Evolutionary conservation across 2,888 invertebrate genomes (phyloP), one percentile per base, ranked within the genome.

Genomic region (Hypomecis punctinalis): DNA sequence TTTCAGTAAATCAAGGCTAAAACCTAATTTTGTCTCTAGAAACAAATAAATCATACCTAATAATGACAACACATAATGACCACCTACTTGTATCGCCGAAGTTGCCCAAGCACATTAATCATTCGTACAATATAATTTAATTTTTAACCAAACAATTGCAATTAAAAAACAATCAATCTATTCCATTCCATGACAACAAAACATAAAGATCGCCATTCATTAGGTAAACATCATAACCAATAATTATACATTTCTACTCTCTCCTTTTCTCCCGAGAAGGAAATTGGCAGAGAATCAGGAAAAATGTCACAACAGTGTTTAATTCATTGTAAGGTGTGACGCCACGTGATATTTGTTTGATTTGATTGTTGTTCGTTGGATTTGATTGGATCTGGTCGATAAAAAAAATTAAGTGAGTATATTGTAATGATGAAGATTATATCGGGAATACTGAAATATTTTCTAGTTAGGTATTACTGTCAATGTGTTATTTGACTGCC

Each of bases 201-300:
- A 69, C 79, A 72, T 83, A 81, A 83, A 74, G 66, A 66, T 67
- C 63, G 66, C 66, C 56, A 35, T 75, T 80, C 75, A 83, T 81
- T 80, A 81, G 62, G 65, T 70, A 79, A 77, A 76, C 76, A 72
- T 63, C 70, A 72, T 70, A 66, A 68, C 73, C 75, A 80, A 83
- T 79, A 81, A 84, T 85, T 82, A 85, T 76, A 75, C 78, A 76
- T 77, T 65, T 71, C 57, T 61, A 66, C 57, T 65, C 63, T 62
- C 61, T 52, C 76, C 47, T 47, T 0, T 37, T 9, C 6, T 45
- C 6, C 7, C 1, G 40, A 42, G 23, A 8, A 40, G 33, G 6
- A 23, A 52, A 52, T 40, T 10, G 11, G 33, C 52, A 52, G 52
- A 52, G 52, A 33, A 33, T 1, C 23, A 23, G 23, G 23, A 23